Evolutionary conservation across 2,797 vertebrate species (phyloP), one percentile per base, ranked within the genome.

Genomic region (Liasis olivaceus): DNA sequence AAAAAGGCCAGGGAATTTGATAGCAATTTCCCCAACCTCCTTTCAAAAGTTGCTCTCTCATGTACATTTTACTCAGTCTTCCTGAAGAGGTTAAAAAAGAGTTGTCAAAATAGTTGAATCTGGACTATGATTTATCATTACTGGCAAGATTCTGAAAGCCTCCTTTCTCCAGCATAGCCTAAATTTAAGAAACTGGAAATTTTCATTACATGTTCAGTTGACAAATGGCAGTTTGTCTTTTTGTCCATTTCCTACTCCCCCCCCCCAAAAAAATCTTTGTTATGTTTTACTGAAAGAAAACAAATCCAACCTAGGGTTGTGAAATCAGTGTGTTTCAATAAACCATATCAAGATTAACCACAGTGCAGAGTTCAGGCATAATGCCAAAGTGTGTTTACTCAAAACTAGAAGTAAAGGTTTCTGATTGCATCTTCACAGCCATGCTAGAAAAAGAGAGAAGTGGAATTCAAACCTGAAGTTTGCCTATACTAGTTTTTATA

Each of bases 1-100:
- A 90, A 92, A 31, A 63, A 90, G 63, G 56, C 26, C 54, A 62
- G 14, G 26, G 31, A 89, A 92, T 92, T 12, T 85, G 72, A 89
- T n/a, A 64, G 62, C 26, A 66, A 26, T 51, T 58, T 86, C 59
- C n/a, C 47, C 51, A 87, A n/a, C n/a, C 77, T 64, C 56, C 24
- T 90, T 63, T 66, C 88, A 72, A 60, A 60, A 22, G 20, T 42
- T 64, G 63, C 36, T 66, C 77, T 89, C 51, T 66, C 31, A 58
- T 31, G 60, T 62, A 92, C 59, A 56, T 63, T 88, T 85, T 89
- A 63, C n/a, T 20, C 63, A 60, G 36, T 4, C 36, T 62, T 58
- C 11, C 20, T 51, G 62, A 42, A 86, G 77, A 54, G 15, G 24
- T 90, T 9, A 13, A 56, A 84, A 56, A 31, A 62, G n/a, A 81